Evolutionary conservation across 1,140 invertebrate genomes (phyloP), one percentile per base, ranked within the genome.

Genomic region (Melipona quadrifasciata): DNA sequence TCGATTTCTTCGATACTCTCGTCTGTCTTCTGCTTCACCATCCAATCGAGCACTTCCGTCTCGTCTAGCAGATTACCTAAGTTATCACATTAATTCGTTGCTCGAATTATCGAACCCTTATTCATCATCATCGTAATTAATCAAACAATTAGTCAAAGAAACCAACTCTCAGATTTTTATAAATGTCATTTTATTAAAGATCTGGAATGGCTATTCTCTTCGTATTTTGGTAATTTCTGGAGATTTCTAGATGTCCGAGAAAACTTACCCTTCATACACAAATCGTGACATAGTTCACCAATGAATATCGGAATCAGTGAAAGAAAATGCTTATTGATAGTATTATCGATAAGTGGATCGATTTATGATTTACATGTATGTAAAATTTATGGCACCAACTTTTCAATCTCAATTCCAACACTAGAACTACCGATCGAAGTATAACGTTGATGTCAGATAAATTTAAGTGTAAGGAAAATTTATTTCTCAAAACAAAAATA

Each of bases 1-100:
- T 98, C 96, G 80, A 99, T 98, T 91, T 98, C 97, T 94, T 98
- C 98, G 87, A 99, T 98, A 93, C 98, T 99, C 92, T 98, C 97
- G 93, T 99, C 98, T 93, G 97, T 98, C 93, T 98, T 98, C 94
- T 99, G 98, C 92, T 97, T 97, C 72, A 98, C 96, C 96, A 99
- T 98, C 98, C 98, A 99, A 80, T 98, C 96, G 78, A 99, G 95
- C 21, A 99, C 98, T 93, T 98, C 97, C 68, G 95, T 96, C 93
- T 98, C 98, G 91, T 98, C 97, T 85, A 97, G 95, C 85, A 99
- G 96, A 95, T 98, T 97, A 91, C 98, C 98, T 98, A 95, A 91
- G 95, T 95, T 84, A 70, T 88, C 68, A 68, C 39, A 47, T 47
- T 82, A 88, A 82, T 47, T 47, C 72, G 79, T 73, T 68, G 4